Evolutionary conservation across 2,113 vertebrate species (phyloP).

Genomic region (Thymallus thymallus): DNA sequence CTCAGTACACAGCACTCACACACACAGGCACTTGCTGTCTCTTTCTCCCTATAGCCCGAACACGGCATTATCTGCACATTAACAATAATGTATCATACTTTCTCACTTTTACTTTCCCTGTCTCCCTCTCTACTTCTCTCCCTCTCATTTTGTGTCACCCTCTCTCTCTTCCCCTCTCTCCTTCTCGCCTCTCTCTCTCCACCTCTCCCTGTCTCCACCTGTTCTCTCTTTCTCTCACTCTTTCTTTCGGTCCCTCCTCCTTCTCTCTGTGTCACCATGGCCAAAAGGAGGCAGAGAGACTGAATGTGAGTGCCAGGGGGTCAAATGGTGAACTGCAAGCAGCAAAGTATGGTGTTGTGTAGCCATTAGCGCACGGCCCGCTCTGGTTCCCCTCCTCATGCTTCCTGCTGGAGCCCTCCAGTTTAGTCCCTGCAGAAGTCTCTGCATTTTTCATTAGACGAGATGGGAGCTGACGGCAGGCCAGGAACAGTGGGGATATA

Average conservation of each 20-base stretch:
- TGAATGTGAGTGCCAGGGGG: constrained; percentile 27
- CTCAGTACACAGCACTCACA: too few relatives aligned
- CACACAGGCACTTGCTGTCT: too few relatives aligned
- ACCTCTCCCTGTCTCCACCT: background rate
- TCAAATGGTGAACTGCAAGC: constrained; percentile 49
- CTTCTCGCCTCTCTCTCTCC: background rate
- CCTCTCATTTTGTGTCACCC: background rate
- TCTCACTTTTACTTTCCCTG: background rate
- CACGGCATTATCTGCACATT: too few relatives aligned
- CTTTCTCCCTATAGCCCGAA: too few relatives aligned
- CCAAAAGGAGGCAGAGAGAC: background rate
- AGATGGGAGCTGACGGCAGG: constrained; percentile 58
- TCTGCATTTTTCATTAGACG: constrained; percentile 62
- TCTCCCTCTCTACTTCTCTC: background rate
- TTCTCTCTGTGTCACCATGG: background rate
- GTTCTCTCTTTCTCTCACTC: background rate
- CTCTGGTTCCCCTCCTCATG: background rate
- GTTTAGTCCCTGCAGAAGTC: constrained; percentile 27
- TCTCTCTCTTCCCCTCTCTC: background rate
- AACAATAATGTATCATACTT: background rate
- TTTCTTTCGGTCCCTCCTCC: background rate
- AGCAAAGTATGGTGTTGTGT: constrained; percentile 49
- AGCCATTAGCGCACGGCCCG: constrained; percentile 23
- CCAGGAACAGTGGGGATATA: constrained; percentile 57
- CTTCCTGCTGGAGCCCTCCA: constrained; percentile 31